These are phyloP conservation scores for Phrynosoma blainvillii DNA, from an alignment of 2,113 vertebrate genomes.

Conservation along the genomic window DNA sequence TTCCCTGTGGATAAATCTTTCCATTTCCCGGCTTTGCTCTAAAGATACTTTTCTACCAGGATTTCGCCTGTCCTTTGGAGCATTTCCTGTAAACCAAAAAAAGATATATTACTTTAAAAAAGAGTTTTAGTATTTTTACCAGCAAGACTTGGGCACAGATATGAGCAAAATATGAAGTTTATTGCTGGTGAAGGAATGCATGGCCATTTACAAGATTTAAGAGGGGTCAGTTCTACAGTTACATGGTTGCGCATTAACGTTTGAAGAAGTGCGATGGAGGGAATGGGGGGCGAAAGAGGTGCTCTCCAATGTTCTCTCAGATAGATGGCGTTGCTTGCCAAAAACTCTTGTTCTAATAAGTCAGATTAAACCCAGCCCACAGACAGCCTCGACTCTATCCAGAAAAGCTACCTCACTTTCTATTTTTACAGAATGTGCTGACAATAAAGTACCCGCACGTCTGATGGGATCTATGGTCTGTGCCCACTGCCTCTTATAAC, in stretches of 20 bases:
- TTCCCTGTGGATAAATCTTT: neutral
- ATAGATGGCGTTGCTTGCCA: conserved; percentile 63
- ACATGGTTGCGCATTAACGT: conserved; percentile 64
- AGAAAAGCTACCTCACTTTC: conserved; percentile 68
- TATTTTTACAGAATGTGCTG: conserved; percentile 71
- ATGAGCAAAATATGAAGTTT: conserved; percentile 43
- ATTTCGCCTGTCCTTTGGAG: conserved; percentile 35
- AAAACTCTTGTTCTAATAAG: conserved; percentile 62
- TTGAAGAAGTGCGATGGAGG: conserved; percentile 39
- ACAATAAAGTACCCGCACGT: conserved; percentile 50
- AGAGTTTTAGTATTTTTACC: conserved; percentile 70
- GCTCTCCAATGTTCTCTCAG: conserved; percentile 43
- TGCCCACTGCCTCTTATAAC: conserved; percentile 71
- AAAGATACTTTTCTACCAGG: conserved; percentile 21
- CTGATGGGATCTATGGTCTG: conserved; percentile 68
- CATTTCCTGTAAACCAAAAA: conserved; percentile 70
- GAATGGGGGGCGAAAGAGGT: neutral
- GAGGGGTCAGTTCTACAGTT: conserved; percentile 69
- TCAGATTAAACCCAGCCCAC: conserved; percentile 63
- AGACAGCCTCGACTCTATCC: conserved; percentile 62
- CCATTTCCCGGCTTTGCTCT: conserved; percentile 17
- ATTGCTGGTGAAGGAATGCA: conserved; percentile 59
- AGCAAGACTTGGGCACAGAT: conserved; percentile 45
- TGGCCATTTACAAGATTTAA: conserved; percentile 73
- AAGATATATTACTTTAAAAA: conserved; percentile 58